A percentile compares a stretch with the other conserved stretches of the same genome.
Conservation (phyloP, 2,113 vertebrate species). For the Esox niger region DNA sequence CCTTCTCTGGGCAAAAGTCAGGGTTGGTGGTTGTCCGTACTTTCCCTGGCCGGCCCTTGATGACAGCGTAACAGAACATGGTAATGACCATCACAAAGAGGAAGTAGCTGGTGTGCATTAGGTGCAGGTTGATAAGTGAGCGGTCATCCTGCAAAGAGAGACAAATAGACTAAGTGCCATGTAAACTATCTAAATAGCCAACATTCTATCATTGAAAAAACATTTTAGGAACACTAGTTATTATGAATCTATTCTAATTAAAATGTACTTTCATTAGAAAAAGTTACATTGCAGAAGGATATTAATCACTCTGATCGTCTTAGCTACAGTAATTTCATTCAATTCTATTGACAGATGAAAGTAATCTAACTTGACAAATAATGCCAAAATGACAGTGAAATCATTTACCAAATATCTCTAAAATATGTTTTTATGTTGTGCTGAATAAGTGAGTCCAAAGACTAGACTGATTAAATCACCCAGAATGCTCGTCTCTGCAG, state of each 20-base stretch:
- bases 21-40: slow-evolving; percentile 86
- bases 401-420: too few species aligned
- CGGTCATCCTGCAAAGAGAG: slow-evolving; percentile 84
- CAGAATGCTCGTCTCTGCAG: too few species aligned
- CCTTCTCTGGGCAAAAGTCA: slow-evolving; percentile 94
- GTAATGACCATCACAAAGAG: slow-evolving; percentile 99
- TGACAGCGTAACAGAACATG: slow-evolving; percentile 99
- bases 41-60: slow-evolving; percentile 95
- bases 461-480: too few species aligned
- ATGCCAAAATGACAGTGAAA: too few species aligned
- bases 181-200: neutral
- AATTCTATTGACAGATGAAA: too few species aligned
- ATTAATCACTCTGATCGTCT: neutral
- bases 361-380: too few species aligned
- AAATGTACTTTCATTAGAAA: neutral
- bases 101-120: slow-evolving; percentile 99
- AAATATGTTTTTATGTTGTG: too few species aligned
- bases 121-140: slow-evolving; percentile 96
- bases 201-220: neutral
- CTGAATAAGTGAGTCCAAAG: too few species aligned
- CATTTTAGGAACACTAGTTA: neutral
- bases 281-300: too few species aligned
- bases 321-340: too few species aligned
- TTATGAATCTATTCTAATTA: neutral
- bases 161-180: neutral